Base-by-base conservation (phyloP, 2,113 vertebrate genomes). In the Limnothrissa miodon region DNA sequence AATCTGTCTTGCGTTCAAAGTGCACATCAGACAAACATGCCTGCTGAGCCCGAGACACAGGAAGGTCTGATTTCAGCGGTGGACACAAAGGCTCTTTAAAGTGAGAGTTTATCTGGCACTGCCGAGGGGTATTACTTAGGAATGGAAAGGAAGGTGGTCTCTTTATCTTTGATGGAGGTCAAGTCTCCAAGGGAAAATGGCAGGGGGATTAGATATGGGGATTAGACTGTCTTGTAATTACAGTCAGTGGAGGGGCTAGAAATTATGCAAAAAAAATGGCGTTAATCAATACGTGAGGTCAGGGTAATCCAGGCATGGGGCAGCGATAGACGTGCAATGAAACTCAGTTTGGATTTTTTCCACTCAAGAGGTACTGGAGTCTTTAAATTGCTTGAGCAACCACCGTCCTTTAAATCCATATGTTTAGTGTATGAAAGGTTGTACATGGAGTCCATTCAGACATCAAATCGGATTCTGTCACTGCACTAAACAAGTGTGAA, bases 151-250 rank as follows among this genome's bases (percentile, higher is more conserved):
- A 91, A 91, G 89, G 90, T 83, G 83, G 78, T 84, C 87, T 83
- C 84, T 90, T 93, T 92, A 93, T 94, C 92, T 93, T 19, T 36
- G 84, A 90, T 89, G 82, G 90, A 93, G 93, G 93, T 94, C 92
- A 92, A 80, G 82, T 88, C 88, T 88, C 82, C 74, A 83, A 86
- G 87, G 87, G 88, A 90, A 91, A 91, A 88, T 87, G 90, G 84
- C 87, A 89, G 88, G 80, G 86, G 86, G 89, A 92, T 84, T 39
- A 91, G 86, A 84, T 87, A 87, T 87, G 88, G 89, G 92, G 93
- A 94, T 93, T 94, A 93, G 89, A 83, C 80, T 78, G 83, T 87
- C 90, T 91, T 81, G 85, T 93, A 93, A 94, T 93, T 94, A 92
- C 4, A 88, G 83, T 46, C 66, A 45, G 79, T 53, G 80, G 79